These are phyloP conservation scores for Argya squamiceps DNA, from an alignment of 2,797 vertebrate species.

Conservation along the genomic window DNA sequence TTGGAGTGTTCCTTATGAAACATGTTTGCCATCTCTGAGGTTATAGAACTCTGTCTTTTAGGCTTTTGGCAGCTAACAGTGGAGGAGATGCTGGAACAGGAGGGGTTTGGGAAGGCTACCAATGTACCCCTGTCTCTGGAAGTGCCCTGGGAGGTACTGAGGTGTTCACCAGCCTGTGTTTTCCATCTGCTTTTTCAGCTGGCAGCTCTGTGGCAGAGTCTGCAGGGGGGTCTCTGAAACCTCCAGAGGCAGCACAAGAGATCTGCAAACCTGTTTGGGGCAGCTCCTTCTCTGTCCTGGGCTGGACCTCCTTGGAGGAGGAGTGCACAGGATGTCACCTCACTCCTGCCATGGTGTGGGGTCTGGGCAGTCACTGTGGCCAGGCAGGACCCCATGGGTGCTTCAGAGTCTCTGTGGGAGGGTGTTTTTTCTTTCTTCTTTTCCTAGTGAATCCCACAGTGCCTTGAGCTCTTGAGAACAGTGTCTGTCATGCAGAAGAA, in stretches of 20 bases:
- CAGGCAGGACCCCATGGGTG: not conserved
- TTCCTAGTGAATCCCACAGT: not conserved
- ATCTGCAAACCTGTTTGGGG: not conserved
- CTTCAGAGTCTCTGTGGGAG: not conserved
- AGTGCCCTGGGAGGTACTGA: not conserved
- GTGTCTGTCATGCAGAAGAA: not conserved
- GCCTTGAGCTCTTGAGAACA: not conserved
- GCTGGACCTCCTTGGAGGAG: not conserved
- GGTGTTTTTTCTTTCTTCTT: not conserved
- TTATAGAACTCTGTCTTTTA: not conserved
- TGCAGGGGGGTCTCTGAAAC: not conserved
- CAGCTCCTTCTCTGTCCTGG: not conserved
- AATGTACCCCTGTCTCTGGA: not conserved
- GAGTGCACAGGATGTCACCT: not conserved
- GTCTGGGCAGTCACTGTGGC: not conserved
- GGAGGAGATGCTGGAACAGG: not conserved
- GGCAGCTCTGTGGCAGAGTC: not conserved
- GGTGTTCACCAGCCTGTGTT: not conserved
- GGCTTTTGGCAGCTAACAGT: not conserved
- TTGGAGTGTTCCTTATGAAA: not conserved
- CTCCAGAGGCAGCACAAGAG: not conserved
- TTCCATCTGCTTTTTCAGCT: not conserved
- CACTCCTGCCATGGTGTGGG: accelerated
- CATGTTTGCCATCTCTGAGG: not conserved
- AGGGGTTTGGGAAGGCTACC: not conserved